phyloP scores from a whole-genome alignment of 2,797 vertebrate species.

The Glyptemys insculpta region DNA sequence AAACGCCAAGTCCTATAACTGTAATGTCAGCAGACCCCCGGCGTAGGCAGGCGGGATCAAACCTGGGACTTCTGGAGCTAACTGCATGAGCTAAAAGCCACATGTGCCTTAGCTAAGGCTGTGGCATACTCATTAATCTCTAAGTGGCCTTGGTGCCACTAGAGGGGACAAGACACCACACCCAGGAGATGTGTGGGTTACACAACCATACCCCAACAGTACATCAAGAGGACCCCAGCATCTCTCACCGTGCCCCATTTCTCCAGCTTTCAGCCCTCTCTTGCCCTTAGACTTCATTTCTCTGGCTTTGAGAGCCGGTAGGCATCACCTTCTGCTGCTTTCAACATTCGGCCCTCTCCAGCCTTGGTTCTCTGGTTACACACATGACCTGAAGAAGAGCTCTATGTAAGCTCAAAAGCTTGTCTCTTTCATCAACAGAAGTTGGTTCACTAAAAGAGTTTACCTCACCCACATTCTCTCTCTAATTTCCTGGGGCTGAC shows the following conservation, averaged over 20 bases:
- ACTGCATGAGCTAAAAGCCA: no score
- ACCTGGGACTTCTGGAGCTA: no score
- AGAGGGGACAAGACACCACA: no score
- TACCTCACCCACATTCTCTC: no score
- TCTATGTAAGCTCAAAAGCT: background rate
- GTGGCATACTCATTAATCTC: no score
- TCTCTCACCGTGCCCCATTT: background rate
- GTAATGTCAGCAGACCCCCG: no score
- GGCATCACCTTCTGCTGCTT: background rate
- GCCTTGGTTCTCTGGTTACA: background rate
- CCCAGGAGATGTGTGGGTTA: no score
- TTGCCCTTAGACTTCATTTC: background rate
- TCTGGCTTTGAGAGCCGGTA: background rate
- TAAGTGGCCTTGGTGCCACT: no score
- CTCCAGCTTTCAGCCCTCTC: background rate
- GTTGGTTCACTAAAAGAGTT: no score
- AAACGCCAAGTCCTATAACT: background rate
- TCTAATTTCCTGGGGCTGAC: no score
- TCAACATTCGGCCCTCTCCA: background rate
- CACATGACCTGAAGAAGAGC: background rate
- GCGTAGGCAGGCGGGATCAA: rapidly evolving
- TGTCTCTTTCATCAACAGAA: no score
- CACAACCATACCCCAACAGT: background rate
- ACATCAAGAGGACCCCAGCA: background rate
- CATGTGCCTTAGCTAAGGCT: no score